Evolutionary conservation across 1,140 invertebrate species (phyloP).

Genomic region (Carposina sasakii): DNA sequence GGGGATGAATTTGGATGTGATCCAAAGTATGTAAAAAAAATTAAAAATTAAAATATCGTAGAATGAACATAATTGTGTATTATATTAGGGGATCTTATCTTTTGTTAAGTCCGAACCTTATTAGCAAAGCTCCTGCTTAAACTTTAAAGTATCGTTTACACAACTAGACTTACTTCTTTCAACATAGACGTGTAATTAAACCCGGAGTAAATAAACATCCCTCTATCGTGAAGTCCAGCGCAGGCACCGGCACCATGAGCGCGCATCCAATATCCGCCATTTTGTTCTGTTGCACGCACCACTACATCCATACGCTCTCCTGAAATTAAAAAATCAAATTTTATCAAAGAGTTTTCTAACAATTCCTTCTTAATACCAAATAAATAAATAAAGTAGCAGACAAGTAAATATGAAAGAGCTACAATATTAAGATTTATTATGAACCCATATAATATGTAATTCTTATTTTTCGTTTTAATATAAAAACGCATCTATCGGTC

Average conservation of each 20-base stretch:
- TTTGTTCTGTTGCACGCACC: slow-evolving; percentile 66
- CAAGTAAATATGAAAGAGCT: not conserved
- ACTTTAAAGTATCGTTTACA: not conserved
- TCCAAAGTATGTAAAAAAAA: no score
- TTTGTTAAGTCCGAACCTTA: no score
- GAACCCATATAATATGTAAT: no score
- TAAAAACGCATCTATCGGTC: no score
- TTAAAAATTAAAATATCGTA: no score
- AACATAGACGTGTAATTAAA: slow-evolving; percentile 61
- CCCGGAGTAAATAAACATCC: slow-evolving; percentile 58
- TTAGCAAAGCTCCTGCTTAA: no score
- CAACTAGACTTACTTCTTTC: slow-evolving; percentile 27
- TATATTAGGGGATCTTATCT: no score
- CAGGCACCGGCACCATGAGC: slow-evolving; percentile 71
- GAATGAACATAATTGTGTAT: no score
- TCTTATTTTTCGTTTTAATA: no score
- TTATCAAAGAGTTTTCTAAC: no score
- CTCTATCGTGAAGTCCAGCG: slow-evolving; percentile 34
- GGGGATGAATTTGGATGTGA: no score
- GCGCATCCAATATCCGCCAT: slow-evolving; percentile 74
- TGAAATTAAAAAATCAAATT: slow-evolving; percentile 44
- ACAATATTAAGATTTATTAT: no score
- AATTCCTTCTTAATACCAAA: slow-evolving; percentile 8
- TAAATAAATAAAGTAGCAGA: not conserved
- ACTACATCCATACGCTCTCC: slow-evolving; percentile 79